Evolutionary conservation across 2,888 invertebrate species (phyloP).

Genomic region (Synanthedon myopaeformis): DNA sequence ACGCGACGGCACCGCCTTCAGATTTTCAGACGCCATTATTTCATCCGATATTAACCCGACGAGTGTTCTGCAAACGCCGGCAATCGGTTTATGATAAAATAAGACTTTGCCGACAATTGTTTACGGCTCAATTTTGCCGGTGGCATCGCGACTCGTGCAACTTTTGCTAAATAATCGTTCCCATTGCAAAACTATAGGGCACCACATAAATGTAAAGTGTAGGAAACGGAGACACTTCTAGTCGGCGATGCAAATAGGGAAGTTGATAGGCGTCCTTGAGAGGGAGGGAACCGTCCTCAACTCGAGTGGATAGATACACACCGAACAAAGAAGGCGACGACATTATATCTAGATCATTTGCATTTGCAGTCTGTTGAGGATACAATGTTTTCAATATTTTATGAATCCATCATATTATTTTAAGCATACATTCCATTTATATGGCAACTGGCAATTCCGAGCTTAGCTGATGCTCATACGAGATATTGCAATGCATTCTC

Average conservation of each 20-base stretch:
- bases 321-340: neutral
- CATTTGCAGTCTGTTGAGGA: neutral
- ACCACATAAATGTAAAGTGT: constrained; percentile 23
- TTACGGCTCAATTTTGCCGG: constrained; percentile 39
- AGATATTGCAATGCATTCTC: no score
- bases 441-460: no score
- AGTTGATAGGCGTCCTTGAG: constrained; percentile 30
- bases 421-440: no score
- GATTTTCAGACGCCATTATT: constrained; percentile 49
- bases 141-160: constrained; percentile 10
- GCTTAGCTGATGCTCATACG: no score
- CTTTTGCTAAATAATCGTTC: constrained; percentile 22
- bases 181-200: constrained; percentile 25
- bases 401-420: neutral
- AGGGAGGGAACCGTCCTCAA: constrained; percentile 36
- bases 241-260: constrained; percentile 1
- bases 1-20: constrained; percentile 38
- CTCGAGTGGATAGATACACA: neutral
- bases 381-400: neutral
- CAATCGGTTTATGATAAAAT: constrained; percentile 19
- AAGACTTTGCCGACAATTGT: constrained; percentile 19
- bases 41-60: constrained; percentile 38
- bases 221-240: constrained; percentile 9
- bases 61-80: constrained; percentile 23
- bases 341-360: neutral